Conservation (phyloP, 2,797 vertebrate species). For the Arctocebus calabarensis region DNA sequence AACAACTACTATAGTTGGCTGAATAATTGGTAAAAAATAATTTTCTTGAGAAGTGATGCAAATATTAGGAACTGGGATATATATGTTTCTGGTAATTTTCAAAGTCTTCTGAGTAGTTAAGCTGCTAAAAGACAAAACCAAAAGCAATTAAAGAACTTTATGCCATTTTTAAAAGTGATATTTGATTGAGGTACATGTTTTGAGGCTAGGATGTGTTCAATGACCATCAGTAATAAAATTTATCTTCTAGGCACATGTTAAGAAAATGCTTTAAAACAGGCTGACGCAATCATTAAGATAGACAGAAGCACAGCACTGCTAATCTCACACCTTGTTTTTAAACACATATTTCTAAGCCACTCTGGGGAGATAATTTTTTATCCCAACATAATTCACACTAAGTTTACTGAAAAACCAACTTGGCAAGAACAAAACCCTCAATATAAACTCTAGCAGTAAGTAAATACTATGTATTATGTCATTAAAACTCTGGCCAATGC, state of each 20-base stretch:
- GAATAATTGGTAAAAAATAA: not conserved
- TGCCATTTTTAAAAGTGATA: not conserved
- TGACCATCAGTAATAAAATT: not conserved
- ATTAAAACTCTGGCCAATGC: not conserved
- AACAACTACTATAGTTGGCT: not conserved
- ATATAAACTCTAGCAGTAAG: not conserved
- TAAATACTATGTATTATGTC: not conserved
- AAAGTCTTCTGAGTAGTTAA: not conserved
- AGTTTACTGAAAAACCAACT: not conserved
- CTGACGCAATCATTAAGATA: not conserved
- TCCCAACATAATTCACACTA: not conserved
- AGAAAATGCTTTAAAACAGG: conserved; percentile 24
- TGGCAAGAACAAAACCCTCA: not conserved
- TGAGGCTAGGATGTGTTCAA: not conserved
- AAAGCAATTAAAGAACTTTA: not conserved
- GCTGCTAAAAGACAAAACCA: not conserved
- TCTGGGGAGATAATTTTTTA: not conserved
- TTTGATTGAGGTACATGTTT: not conserved
- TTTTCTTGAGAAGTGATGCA: not conserved
- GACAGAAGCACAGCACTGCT: not conserved
- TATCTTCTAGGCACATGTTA: not conserved
- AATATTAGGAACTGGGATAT: not conserved
- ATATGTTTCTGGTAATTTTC: not conserved
- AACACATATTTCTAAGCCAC: not conserved
- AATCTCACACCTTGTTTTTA: not conserved